Percentiles rank a stretch among this genome's conserved stretches.
Conservation (phyloP, 2,113 vertebrate genomes). For the Mastomys natalensis region DNA sequence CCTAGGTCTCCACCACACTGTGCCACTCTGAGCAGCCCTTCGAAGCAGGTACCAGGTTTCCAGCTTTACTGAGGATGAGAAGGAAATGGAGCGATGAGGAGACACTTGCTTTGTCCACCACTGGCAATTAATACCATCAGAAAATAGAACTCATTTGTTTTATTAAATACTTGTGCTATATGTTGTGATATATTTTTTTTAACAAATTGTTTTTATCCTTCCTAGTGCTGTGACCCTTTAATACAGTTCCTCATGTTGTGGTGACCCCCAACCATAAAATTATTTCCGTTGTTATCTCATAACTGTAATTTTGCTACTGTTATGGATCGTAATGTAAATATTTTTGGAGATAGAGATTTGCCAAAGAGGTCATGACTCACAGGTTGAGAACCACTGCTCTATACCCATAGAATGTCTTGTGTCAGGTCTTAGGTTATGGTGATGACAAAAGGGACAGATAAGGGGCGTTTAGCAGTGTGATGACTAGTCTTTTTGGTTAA, state of each 20-base stretch:
- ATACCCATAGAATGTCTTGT: neutral
- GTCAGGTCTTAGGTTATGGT: neutral
- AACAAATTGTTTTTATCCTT: neutral
- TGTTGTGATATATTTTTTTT: too few species aligned
- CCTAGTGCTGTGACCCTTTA: neutral
- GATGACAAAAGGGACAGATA: neutral
- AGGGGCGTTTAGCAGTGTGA: neutral
- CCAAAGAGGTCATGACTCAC: neutral
- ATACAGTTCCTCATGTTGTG: neutral
- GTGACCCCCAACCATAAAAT: neutral
- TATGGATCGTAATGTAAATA: neutral
- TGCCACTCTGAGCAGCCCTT: neutral
- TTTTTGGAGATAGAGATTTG: neutral
- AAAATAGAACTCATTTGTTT: neutral
- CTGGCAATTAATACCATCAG: neutral
- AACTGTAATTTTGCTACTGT: neutral
- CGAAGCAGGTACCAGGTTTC: neutral
- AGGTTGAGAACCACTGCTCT: neutral
- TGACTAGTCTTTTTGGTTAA: neutral
- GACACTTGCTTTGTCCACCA: neutral
- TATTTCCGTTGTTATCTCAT: neutral
- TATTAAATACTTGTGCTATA: neutral
- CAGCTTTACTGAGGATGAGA: neutral
- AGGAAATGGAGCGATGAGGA: neutral
- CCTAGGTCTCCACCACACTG: rapidly evolving